phyloP scores from a whole-genome alignment of 1,140 invertebrate species.

The Amyelois transitella region DNA sequence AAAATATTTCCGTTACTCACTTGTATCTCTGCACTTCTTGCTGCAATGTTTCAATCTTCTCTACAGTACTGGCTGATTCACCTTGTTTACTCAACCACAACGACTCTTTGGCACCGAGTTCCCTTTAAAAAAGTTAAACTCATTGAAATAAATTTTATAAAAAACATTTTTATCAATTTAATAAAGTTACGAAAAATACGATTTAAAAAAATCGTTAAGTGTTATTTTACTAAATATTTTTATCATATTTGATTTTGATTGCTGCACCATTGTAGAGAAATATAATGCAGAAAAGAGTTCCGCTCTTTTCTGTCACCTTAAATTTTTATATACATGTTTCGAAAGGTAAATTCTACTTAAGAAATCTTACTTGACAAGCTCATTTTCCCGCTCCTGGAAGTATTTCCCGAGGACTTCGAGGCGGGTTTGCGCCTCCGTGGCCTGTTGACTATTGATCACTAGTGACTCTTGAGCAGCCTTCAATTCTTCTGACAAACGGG shows the following conservation, averaged over 20 bases:
- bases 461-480: conserved; percentile 74
- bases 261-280: too few relatives aligned
- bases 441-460: conserved; percentile 83
- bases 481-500: conserved; percentile 42
- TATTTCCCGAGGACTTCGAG: conserved; percentile 90
- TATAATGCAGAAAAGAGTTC: too few relatives aligned
- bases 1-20: conserved; percentile 66
- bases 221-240: neutral
- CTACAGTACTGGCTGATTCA: conserved; percentile 84
- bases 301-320: too few relatives aligned
- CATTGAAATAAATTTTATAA: too few relatives aligned
- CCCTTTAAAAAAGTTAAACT: conserved; percentile 78
- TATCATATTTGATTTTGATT: too few relatives aligned
- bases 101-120: conserved; percentile 86
- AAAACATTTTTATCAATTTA: neutral
- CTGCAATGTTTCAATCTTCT: conserved; percentile 84
- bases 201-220: neutral
- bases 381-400: conserved; percentile 91
- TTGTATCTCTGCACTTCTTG: conserved; percentile 87
- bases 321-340: too few relatives aligned
- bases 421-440: conserved; percentile 86
- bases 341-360: too few relatives aligned
- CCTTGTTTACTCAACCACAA: conserved; percentile 89
- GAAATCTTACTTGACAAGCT: conserved; percentile 85
- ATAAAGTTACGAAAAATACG: neutral